Base-by-base conservation (phyloP, 2,113 vertebrate genomes). In the Phoxinus phoxinus region DNA sequence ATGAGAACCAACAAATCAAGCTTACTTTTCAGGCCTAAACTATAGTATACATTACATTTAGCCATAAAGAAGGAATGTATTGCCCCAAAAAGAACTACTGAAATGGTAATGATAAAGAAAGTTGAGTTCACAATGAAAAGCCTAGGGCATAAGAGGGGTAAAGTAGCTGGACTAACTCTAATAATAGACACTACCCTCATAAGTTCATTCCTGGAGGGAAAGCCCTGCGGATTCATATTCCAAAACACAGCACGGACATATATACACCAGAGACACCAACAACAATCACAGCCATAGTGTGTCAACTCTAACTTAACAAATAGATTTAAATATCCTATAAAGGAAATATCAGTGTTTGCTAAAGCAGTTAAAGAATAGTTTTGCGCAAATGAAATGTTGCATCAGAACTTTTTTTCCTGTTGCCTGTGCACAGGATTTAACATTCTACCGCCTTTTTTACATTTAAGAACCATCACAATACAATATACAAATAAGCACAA, bases 171-270 rank as follows among this genome's bases (percentile, higher is more conserved):
- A 37, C 67, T 21, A 51, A 51, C 37, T 76, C 86, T 85, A 88
- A 86, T 56, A 80, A 84, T 85, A 86, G 87, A 48, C 56, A 61
- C 59, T 37, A 59, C 19, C 75, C 58, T 85, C 48, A 83, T 23
- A 27, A 58, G 27, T 72, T 30, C 30, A 53, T 74, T 30, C 58
- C 81, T 75, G 44, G 30, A 32, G 56, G 74, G 46, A 76, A 76
- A 25, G 71, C 59, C 67, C 25, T 73, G 51, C 15, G 35, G 73
- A 53, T 82, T 81, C 77, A 56, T 61, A 46, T 86, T 77, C 11
- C 61, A 25, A 77, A 84, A 81, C 35, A 75, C 53, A 19, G 7
- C 56, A 71, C 0, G 9, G 3, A 71, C 48, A 75, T 76, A 84
- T 84, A 65, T 58, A 51, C 15, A 51, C 10, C 6, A 65, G 25